Conservation (phyloP, 2,113 vertebrate genomes). For the Porphyrio hochstetteri region DNA sequence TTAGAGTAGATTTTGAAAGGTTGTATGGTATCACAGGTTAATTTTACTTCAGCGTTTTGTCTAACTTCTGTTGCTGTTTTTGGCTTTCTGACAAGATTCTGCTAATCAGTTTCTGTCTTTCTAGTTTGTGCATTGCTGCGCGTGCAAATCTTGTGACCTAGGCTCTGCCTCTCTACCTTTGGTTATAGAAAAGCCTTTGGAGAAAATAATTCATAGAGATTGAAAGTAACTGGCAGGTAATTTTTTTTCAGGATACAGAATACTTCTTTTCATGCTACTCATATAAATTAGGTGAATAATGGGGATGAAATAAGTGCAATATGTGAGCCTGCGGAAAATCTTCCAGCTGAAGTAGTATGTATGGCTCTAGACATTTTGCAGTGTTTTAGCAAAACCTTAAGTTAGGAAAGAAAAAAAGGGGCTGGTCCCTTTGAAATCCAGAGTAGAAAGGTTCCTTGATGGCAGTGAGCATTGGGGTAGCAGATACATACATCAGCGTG, state of each 20-base stretch:
- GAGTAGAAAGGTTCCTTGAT: not conserved
- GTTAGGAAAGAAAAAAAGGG: not conserved
- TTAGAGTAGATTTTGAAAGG: slow-evolving; percentile 31
- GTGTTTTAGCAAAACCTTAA: not conserved
- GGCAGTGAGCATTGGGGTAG: not conserved
- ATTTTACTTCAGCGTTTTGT: slow-evolving; percentile 40
- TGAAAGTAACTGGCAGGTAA: not conserved
- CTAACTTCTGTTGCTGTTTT: slow-evolving; percentile 36
- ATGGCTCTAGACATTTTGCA: rapidly evolving
- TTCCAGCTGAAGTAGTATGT: not conserved
- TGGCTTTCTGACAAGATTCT: slow-evolving; percentile 61
- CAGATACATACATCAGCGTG: not conserved
- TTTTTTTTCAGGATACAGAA: not conserved
- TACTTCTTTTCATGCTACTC: not conserved
- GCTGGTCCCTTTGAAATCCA: not conserved
- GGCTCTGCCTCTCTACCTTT: not conserved
- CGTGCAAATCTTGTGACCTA: not conserved
- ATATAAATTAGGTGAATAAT: not conserved
- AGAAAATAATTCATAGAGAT: not conserved
- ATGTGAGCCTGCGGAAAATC: not conserved
- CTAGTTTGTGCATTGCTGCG: not conserved
- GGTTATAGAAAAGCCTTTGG: not conserved
- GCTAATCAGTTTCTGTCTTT: slow-evolving; percentile 39
- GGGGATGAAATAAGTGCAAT: not conserved
- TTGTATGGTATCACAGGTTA: slow-evolving; percentile 19